Conservation (phyloP, 2,888 invertebrate genomes). For the Hydraecia micacea region DNA sequence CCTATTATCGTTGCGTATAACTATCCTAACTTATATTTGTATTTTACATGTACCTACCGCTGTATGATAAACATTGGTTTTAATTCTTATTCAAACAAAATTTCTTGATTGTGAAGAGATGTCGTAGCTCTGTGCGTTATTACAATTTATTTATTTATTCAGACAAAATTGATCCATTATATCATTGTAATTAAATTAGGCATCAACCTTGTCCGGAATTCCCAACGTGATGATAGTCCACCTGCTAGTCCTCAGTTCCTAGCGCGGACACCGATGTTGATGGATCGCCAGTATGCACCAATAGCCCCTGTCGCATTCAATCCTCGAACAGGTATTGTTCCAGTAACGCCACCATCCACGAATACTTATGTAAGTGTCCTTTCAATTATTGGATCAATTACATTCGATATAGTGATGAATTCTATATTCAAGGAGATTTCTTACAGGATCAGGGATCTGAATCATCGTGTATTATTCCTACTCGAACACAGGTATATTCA, state of each 20-base stretch:
- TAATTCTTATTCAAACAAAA: background rate
- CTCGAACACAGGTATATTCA: conserved; percentile 67
- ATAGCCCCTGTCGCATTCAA: conserved; percentile 82
- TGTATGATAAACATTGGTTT: background rate
- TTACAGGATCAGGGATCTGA: conserved; percentile 41
- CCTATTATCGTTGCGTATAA: background rate
- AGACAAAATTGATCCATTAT: background rate
- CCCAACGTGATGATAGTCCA: conserved; percentile 83
- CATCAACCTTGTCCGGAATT: conserved; percentile 45
- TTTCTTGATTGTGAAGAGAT: background rate
- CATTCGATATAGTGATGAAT: background rate
- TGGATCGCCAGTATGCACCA: conserved; percentile 81
- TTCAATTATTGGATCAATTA: background rate
- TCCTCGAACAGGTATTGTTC: conserved; percentile 68
- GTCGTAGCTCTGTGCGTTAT: background rate
- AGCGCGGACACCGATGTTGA: conserved; percentile 68
- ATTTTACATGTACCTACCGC: background rate
- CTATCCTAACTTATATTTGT: background rate
- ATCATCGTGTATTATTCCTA: conserved; percentile 63
- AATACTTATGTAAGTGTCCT: conserved; percentile 72
- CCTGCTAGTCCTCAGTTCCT: conserved; percentile 82
- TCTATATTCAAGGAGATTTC: conserved; percentile 4
- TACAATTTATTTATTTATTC: background rate
- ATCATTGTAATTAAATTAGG: conserved; percentile 32
- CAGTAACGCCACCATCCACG: conserved; percentile 73